phyloP scores from a whole-genome alignment of 2,888 invertebrate genomes.

The Folsomia manolachei region DNA sequence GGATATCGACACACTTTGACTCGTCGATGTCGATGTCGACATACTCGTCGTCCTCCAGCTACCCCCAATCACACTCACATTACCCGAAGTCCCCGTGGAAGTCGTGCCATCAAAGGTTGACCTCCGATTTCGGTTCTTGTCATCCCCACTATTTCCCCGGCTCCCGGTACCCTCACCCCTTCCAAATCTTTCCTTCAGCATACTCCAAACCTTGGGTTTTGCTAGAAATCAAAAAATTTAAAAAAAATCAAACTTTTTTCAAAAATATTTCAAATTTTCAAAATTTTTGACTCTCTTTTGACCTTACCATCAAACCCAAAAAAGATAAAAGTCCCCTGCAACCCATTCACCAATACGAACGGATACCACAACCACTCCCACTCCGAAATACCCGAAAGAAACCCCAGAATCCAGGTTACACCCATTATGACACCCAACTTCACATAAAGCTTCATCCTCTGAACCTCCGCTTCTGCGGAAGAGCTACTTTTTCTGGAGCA shows the following conservation, averaged over 20 bases:
- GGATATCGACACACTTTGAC: background rate
- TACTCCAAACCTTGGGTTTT: too few species aligned
- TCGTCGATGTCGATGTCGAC: background rate
- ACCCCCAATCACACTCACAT: too few species aligned
- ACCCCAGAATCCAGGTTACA: slow-evolving; percentile 56
- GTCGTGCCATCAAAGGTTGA: background rate
- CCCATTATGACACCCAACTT: slow-evolving; percentile 56
- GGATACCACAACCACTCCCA: slow-evolving; percentile 55
- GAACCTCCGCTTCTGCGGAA: slow-evolving; percentile 26
- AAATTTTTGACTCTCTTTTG: too few species aligned
- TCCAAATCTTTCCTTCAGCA: too few species aligned
- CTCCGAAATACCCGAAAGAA: slow-evolving; percentile 54
- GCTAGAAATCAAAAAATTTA: too few species aligned
- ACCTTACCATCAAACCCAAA: slow-evolving; percentile 53
- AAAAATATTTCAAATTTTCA: slow-evolving; percentile 51
- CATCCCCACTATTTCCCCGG: background rate
- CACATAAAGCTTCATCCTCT: slow-evolving; percentile 53
- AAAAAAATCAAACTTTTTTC: slow-evolving; percentile 33
- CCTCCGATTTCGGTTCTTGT: background rate
- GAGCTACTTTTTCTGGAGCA: background rate
- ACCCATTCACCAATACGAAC: slow-evolving; percentile 56
- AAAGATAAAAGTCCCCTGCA: slow-evolving; percentile 57
- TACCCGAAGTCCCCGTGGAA: background rate
- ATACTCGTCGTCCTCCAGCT: background rate
- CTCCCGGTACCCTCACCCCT: too few species aligned